Evolutionary conservation across 2,113 vertebrate genomes (phyloP), one percentile per base, ranked within the genome.

Genomic region (Aptenodytes patagonicus): DNA sequence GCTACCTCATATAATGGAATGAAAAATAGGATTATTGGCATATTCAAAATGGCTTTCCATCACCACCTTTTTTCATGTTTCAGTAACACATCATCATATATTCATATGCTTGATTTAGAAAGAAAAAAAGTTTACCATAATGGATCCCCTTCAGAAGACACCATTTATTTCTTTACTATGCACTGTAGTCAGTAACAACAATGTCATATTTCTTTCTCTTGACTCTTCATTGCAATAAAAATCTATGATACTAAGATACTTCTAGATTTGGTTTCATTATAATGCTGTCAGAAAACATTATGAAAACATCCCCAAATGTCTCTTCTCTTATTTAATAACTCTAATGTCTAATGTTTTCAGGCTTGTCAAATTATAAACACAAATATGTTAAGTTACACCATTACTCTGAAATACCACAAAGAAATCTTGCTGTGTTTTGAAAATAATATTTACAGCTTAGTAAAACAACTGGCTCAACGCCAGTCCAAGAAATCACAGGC

Each of bases 251-350:
- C 73, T 58, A 64, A 72, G 62, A 93, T 65, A 90, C 55, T 96
- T 73, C 55, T 80, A 73, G 75, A 87, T 95, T 90, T 90, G 78
- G 58, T 69, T 95, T 94, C 84, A 93, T 95, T 95, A 95, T 60
- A 95, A 94, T 64, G 70, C 75, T 93, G 95, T 86, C 87, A 92
- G 70, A 89, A 96, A 92, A 77, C 60, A 85, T 94, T 95, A 96
- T 28, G 51, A 88, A 95, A 96, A 85, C 70, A 95, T 66, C 60
- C 86, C 90, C 87, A 97, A 95, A 79, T 58, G 65, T 38, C 65
- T 89, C 81, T 52, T 69, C 84, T 87, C 44, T 79, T 89, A 78
- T 85, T 93, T 84, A 94, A 93, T 94, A 81, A 61, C 77, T 29
- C 57, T 77, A 73, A 78, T 84, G 87, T 64, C 65, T 91, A 91